These are phyloP conservation scores for Gnatocerus cornutus DNA, from an alignment of 2,888 invertebrate genomes.

Conservation along the genomic window DNA sequence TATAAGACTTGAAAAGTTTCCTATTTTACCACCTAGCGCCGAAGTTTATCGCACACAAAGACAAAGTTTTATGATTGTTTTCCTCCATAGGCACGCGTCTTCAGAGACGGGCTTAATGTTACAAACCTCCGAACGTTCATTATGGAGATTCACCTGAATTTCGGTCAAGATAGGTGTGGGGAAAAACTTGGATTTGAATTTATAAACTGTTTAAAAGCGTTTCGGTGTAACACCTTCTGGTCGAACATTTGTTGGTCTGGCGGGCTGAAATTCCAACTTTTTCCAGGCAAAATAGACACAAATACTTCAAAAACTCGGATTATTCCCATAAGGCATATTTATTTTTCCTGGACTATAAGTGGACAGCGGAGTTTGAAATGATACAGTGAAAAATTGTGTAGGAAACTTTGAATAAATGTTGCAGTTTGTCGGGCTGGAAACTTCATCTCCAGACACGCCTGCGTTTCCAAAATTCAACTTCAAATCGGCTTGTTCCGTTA, in stretches of 20 bases:
- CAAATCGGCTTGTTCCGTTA: constrained; percentile 14
- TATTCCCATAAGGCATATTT: too few relatives aligned
- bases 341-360: too few relatives aligned
- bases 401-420: constrained; percentile 7
- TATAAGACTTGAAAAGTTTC: constrained; percentile 18
- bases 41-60: neutral
- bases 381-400: constrained; percentile 1
- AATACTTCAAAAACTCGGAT: too few relatives aligned
- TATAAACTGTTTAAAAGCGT: constrained; percentile 18
- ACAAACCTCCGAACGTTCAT: neutral
- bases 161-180: too few relatives aligned
- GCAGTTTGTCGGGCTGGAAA: neutral
- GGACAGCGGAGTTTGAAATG: too few relatives aligned
- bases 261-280: constrained; percentile 4
- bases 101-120: constrained; percentile 1
- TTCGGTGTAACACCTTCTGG: neutral
- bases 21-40: constrained; percentile 14
- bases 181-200: neutral
- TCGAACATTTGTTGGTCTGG: constrained; percentile 3
- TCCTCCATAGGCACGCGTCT: neutral
- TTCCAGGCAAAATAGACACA: too few relatives aligned
- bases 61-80: constrained; percentile 14
- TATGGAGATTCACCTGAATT: constrained; percentile 1
- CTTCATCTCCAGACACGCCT: too few relatives aligned
- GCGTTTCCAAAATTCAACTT: neutral